Conservation (phyloP, 2,888 invertebrate genomes). For the Cancer borealis region DNA sequence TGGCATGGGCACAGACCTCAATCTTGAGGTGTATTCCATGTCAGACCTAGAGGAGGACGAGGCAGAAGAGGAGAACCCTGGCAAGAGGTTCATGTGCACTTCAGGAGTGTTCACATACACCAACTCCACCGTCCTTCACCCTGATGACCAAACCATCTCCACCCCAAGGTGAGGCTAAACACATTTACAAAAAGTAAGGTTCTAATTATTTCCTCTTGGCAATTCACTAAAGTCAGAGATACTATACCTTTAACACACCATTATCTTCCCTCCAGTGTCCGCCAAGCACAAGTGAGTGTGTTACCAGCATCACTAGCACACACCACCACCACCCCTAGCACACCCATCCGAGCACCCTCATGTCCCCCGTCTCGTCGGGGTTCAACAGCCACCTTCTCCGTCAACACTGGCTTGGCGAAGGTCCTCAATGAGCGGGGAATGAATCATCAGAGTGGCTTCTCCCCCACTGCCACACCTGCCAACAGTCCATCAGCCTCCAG, state of each 20-base stretch:
- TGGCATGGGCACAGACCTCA: constrained; percentile 78
- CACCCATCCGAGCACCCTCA: constrained; percentile 80
- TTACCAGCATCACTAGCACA: constrained; percentile 56
- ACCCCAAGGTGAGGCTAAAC: constrained; percentile 72
- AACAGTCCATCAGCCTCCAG: constrained; percentile 89
- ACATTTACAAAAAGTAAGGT: background rate
- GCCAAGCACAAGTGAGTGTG: constrained; percentile 69
- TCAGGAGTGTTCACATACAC: constrained; percentile 92
- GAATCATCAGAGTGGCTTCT: constrained; percentile 80
- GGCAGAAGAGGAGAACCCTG: constrained; percentile 81
- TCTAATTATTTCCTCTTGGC: background rate
- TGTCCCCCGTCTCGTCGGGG: constrained; percentile 79
- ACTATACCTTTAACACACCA: background rate
- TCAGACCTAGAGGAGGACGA: constrained; percentile 86
- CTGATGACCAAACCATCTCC: constrained; percentile 83
- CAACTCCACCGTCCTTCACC: constrained; percentile 93
- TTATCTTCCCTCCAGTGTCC: constrained; percentile 43
- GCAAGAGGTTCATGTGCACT: constrained; percentile 79
- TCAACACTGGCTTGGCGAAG: constrained; percentile 87
- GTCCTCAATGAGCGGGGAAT: constrained; percentile 88
- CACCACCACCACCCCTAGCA: constrained; percentile 79
- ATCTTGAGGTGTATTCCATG: constrained; percentile 84
- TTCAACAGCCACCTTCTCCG: constrained; percentile 88
- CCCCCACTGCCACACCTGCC: constrained; percentile 91
- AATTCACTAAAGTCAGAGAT: background rate